Percentiles rank a stretch among this genome's conserved stretches.
These are phyloP conservation scores for Danio albolineatus DNA, from an alignment of 2,797 vertebrate genomes.

Conservation along the genomic window DNA sequence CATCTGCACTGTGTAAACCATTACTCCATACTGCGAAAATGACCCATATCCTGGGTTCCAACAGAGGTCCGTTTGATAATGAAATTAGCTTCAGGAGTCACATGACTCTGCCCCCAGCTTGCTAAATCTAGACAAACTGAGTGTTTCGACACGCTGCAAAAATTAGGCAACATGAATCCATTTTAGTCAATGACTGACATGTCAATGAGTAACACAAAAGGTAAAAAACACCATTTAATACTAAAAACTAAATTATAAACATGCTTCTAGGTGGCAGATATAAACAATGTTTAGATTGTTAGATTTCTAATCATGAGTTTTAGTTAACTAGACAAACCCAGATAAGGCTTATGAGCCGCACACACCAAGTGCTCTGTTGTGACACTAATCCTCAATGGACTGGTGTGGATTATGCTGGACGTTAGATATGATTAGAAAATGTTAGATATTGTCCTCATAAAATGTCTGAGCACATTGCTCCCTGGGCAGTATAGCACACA, in stretches of 20 bases:
- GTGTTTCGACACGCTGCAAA: background rate
- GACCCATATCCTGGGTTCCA: background rate
- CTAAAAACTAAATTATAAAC: background rate
- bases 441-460: background rate
- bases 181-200: background rate
- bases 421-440: background rate
- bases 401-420: constrained; percentile 4
- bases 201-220: background rate
- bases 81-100: background rate
- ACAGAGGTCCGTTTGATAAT: background rate
- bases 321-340: background rate
- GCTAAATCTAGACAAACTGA: background rate
- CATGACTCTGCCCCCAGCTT: background rate
- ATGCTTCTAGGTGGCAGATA: background rate
- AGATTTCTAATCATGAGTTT: background rate
- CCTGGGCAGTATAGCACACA: background rate
- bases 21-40: background rate
- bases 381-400: constrained; percentile 6
- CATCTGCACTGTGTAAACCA: background rate
- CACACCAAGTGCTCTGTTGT: background rate
- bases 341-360: background rate
- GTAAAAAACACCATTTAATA: background rate
- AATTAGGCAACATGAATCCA: background rate
- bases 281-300: background rate
- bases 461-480: background rate